Base-by-base conservation (phyloP, 2,888 invertebrate species). In the Alentia gelatinosa region DNA sequence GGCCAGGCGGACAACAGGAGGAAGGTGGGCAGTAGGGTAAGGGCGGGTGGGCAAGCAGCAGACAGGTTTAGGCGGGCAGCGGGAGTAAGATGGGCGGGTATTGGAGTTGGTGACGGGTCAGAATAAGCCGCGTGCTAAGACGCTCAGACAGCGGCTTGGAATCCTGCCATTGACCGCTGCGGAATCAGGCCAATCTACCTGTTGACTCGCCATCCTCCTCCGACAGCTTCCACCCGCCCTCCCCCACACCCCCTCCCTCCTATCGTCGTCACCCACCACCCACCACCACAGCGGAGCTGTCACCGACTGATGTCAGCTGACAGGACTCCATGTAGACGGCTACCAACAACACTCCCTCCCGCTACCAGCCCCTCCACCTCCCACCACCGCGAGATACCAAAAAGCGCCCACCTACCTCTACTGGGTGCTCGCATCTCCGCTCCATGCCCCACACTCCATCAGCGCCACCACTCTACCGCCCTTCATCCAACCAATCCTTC, bases 121-220 rank as follows among this genome's bases (percentile, higher is more conserved):
- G 68, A 19, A 68, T 68, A 30, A 68, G 68, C 68, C 30, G 68
- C 68, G n/a, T 30, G 30, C 68, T 15, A 26, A 68, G 68, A 30
- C 3, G 68, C 33, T 68, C 68, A 68, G 68, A 79, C 79, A n/a
- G 79, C 79, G 79, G 12, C 37, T 79, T 1, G 79, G 79, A 39
- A 39, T 35, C 79, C 39, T 79, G 79, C 39, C 79, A 79, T 35
- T 79, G 79, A 35, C 79, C 15, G 79, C 9, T 35, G 39, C 37
- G 23, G 35, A 79, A 79, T 79, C 79, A 39, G 35, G 79, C 79
- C 79, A 79, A 39, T 79, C 79, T 79, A 79, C 79, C 79, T 79
- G 79, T 68, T 68, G 68, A 30, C 79, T 35, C 79, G 37, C 37
- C n/a, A 15, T 33, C 74, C 26, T 4, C 26, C n/a, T 33, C 26